Evolutionary conservation across 2,113 vertebrate species (phyloP).

Genomic region (Dinomys branickii): DNA sequence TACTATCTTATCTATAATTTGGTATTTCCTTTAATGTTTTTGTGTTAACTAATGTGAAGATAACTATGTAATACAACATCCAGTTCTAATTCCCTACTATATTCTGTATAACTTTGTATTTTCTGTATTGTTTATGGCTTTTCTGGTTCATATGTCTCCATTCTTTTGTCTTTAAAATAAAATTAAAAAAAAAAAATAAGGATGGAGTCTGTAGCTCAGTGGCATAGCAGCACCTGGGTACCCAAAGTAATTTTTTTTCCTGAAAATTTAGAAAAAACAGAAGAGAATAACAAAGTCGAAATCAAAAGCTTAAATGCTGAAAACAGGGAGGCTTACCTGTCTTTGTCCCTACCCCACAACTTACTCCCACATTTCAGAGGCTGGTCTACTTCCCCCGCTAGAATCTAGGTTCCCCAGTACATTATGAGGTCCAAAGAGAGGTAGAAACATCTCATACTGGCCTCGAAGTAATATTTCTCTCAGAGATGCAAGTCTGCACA

Average conservation of each 20-base stretch:
- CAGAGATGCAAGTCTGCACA: background rate
- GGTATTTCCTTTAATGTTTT: no score
- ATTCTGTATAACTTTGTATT: no score
- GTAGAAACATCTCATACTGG: background rate
- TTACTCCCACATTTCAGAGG: background rate
- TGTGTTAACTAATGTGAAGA: no score
- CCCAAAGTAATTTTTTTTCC: background rate
- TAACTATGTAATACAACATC: no score
- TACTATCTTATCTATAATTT: no score
- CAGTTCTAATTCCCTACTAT: no score
- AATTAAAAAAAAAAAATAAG: no score
- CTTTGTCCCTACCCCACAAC: background rate
- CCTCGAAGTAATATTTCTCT: background rate
- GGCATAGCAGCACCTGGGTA: background rate
- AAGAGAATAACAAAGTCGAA: background rate
- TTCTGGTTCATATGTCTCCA: no score
- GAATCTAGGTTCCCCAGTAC: background rate
- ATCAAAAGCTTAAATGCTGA: background rate
- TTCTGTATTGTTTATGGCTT: no score
- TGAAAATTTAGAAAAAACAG: background rate
- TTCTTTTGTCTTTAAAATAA: no score
- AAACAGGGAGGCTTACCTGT: background rate
- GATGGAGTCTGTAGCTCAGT: background rate
- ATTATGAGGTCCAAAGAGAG: background rate
- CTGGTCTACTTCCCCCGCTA: background rate